A percentile compares a stretch with the other conserved stretches of the same genome.
Conservation (phyloP, 2,888 invertebrate species). For the Cheilosia vernalis region DNA sequence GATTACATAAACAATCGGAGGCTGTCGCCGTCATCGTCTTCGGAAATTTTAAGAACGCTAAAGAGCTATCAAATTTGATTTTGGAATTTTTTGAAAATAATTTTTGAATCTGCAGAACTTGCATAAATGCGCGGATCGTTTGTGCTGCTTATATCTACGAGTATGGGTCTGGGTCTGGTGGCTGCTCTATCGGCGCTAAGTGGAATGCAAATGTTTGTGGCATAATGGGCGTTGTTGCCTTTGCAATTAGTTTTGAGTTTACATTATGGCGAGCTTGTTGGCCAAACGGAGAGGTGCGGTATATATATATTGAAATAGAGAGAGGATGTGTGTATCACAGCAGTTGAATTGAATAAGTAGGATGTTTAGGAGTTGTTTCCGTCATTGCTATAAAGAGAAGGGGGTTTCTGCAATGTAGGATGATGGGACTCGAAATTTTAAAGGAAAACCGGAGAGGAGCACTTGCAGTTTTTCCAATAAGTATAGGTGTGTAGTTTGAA, state of each 20-base stretch:
- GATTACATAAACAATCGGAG: conserved; percentile 62
- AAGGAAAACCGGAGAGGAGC: too few species aligned
- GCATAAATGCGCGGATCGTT: neutral
- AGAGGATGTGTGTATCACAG: conserved; percentile 27
- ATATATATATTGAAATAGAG: conserved; percentile 29
- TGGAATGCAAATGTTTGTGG: conserved; percentile 53
- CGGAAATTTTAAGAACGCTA: conserved; percentile 66
- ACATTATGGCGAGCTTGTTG: conserved; percentile 54
- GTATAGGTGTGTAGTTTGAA: too few species aligned
- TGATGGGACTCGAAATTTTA: too few species aligned
- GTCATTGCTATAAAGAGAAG: conserved; percentile 3
- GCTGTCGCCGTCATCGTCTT: conserved; percentile 66
- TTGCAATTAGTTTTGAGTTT: conserved; percentile 55
- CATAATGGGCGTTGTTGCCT: conserved; percentile 29
- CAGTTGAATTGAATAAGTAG: conserved; percentile 10
- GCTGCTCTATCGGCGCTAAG: conserved; percentile 68
- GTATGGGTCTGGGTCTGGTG: neutral
- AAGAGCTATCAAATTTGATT: conserved; percentile 61
- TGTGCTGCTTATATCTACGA: neutral
- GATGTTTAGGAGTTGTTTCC: conserved; percentile 43
- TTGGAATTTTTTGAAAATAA: conserved; percentile 23
- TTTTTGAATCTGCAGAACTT: conserved; percentile 15
- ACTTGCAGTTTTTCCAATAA: too few species aligned
- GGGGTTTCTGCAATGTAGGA: too few species aligned
- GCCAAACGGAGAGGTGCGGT: conserved; percentile 33